Conservation (phyloP, 1,140 invertebrate genomes). For the Mya arenaria region DNA sequence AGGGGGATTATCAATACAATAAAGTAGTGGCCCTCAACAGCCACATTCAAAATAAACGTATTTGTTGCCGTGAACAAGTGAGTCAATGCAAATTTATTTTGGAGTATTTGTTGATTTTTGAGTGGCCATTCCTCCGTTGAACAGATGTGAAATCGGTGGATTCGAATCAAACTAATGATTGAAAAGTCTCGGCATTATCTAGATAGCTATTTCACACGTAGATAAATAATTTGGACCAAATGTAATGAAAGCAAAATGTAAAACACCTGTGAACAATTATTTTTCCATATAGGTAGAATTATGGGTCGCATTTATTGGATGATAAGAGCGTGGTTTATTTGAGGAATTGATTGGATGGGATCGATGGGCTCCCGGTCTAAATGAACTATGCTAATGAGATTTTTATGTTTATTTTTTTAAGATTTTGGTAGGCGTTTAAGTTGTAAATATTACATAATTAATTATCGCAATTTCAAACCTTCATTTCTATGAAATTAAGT, state of each 20-base stretch:
- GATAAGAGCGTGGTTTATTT: too few species aligned
- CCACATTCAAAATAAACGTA: background rate
- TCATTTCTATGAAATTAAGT: too few species aligned
- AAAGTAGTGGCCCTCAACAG: slow-evolving; percentile 16
- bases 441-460: too few species aligned
- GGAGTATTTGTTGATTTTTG: slow-evolving; percentile 45
- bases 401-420: too few species aligned
- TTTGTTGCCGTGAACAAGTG: background rate
- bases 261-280: slow-evolving; percentile 45
- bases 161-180: slow-evolving; percentile 33
- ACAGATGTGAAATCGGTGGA: background rate
- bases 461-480: too few species aligned
- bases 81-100: slow-evolving; percentile 42
- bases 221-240: slow-evolving; percentile 46
- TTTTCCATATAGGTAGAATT: slow-evolving; percentile 27
- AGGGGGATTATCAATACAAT: slow-evolving; percentile 37
- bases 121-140: slow-evolving; percentile 22
- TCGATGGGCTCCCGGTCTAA: slow-evolving; percentile 28
- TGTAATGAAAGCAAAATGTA: slow-evolving; percentile 52
- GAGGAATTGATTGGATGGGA: slow-evolving; percentile 22
- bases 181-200: slow-evolving; percentile 4
- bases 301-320: background rate
- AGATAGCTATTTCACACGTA: slow-evolving; percentile 52
- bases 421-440: too few species aligned
- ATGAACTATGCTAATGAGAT: too few species aligned